Evolutionary conservation across 2,888 invertebrate genomes (phyloP).

Genomic region (Eupithecia exiguata): DNA sequence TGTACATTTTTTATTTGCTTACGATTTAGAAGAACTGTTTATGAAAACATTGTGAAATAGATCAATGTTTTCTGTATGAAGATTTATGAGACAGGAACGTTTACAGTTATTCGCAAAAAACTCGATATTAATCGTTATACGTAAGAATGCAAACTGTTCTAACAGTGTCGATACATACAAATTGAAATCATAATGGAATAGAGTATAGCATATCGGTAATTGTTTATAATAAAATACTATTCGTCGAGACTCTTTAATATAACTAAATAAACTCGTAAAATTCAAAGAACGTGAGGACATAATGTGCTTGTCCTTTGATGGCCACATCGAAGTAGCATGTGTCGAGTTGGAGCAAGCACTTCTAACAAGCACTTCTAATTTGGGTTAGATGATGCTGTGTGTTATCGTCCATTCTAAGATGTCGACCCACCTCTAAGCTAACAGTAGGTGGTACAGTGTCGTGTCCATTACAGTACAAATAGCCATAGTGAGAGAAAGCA

Average conservation of each 20-base stretch:
- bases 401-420: background rate
- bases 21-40: background rate
- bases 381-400: background rate
- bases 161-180: background rate
- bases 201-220: too few species aligned
- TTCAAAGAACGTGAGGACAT: too few species aligned
- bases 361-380: background rate
- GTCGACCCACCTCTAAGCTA: slow-evolving; percentile 23
- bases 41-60: background rate
- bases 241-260: too few species aligned
- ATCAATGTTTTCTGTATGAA: background rate
- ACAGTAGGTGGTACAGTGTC: slow-evolving; percentile 35
- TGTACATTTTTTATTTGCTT: background rate
- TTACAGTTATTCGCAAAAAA: background rate
- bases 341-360: too few species aligned
- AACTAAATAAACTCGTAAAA: too few species aligned
- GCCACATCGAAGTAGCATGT: too few species aligned
- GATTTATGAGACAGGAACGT: background rate
- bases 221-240: too few species aligned
- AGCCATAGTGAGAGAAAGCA: slow-evolving; percentile 44
- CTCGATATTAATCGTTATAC: background rate
- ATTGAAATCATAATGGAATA: background rate
- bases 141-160: background rate
- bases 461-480: slow-evolving; percentile 57
- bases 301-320: too few species aligned